A percentile compares a stretch with the other conserved stretches of the same genome.
Conservation (phyloP, 1,140 invertebrate species). For the Drosophila simulans region DNA sequence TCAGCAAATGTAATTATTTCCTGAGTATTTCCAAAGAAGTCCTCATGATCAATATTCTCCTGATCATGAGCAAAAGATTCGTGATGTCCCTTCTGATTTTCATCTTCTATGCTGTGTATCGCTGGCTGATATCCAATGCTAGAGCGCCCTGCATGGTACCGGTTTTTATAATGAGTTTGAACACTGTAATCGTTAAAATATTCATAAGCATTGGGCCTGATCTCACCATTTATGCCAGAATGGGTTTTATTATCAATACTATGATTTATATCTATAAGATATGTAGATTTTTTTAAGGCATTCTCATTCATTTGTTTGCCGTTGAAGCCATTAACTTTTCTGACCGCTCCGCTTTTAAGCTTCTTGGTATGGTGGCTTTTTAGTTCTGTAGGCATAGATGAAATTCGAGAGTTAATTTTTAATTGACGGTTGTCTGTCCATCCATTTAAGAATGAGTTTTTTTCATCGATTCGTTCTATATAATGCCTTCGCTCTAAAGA, state of each 20-base stretch:
- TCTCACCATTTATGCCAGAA: slow-evolving; percentile 28
- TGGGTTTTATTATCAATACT: slow-evolving; percentile 66
- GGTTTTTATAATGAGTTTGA: slow-evolving; percentile 19
- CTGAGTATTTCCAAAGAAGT: slow-evolving; percentile 91
- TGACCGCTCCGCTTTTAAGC: slow-evolving; percentile 15
- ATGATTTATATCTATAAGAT: slow-evolving; percentile 78
- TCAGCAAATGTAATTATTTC: slow-evolving; percentile 94
- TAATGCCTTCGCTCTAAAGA: not conserved
- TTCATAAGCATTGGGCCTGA: slow-evolving; percentile 48
- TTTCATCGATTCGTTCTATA: not conserved
- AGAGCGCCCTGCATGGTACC: slow-evolving; percentile 8
- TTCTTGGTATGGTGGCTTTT: slow-evolving; percentile 5
- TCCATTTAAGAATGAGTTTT: slow-evolving; percentile 13
- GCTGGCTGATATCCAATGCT: slow-evolving; percentile 6
- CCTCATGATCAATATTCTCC: slow-evolving; percentile 86
- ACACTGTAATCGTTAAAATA: slow-evolving; percentile 65
- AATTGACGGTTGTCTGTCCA: slow-evolving; percentile 24
- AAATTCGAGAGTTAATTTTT: slow-evolving; percentile 10
- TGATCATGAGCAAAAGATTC: slow-evolving; percentile 22
- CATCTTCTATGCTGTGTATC: not conserved
- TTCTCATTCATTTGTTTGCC: slow-evolving; percentile 45
- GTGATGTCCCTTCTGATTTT: slow-evolving; percentile 16
- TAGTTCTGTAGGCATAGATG: not conserved
- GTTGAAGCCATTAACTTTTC: slow-evolving; percentile 5
- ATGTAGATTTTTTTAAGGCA: slow-evolving; percentile 72